These are phyloP conservation scores for Cotesia typhae DNA, from an alignment of 1,140 invertebrate species.

Conservation along the genomic window DNA sequence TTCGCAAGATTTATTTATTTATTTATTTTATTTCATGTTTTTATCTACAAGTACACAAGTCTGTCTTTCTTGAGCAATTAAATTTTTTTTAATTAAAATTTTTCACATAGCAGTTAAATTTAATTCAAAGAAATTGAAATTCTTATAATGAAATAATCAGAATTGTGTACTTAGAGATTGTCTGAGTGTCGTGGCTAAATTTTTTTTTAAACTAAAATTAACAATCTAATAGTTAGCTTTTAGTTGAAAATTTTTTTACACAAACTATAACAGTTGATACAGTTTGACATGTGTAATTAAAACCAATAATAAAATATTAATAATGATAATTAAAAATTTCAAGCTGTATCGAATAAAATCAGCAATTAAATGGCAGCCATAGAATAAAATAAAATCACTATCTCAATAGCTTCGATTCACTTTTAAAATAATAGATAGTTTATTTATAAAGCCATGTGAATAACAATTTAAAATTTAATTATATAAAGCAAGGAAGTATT, in stretches of 20 bases:
- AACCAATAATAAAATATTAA: constrained; percentile 17
- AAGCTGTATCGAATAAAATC: constrained; percentile 59
- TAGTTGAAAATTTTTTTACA: constrained; percentile 16
- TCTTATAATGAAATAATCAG: too few species aligned
- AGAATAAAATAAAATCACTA: constrained; percentile 25
- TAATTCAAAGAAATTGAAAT: too few species aligned
- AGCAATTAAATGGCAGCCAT: too few species aligned
- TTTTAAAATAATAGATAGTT: constrained; percentile 26
- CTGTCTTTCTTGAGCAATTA: background rate
- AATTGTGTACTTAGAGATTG: too few species aligned
- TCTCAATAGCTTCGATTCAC: constrained; percentile 35
- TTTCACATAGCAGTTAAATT: background rate
- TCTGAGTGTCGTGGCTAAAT: too few species aligned
- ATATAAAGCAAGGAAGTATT: too few species aligned
- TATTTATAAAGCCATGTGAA: constrained; percentile 57
- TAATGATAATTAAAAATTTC: constrained; percentile 50
- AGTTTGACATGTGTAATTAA: constrained; percentile 51
- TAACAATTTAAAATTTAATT: constrained; percentile 45
- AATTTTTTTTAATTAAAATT: constrained; percentile 20
- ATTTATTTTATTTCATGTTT: constrained; percentile 48
- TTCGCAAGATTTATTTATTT: constrained; percentile 41
- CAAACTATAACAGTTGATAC: constrained; percentile 59
- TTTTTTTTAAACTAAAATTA: too few species aligned
- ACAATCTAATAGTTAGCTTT: too few species aligned
- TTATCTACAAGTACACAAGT: too few species aligned